phyloP scores from a whole-genome alignment of 2,113 vertebrate species.

The Motacilla alba region DNA sequence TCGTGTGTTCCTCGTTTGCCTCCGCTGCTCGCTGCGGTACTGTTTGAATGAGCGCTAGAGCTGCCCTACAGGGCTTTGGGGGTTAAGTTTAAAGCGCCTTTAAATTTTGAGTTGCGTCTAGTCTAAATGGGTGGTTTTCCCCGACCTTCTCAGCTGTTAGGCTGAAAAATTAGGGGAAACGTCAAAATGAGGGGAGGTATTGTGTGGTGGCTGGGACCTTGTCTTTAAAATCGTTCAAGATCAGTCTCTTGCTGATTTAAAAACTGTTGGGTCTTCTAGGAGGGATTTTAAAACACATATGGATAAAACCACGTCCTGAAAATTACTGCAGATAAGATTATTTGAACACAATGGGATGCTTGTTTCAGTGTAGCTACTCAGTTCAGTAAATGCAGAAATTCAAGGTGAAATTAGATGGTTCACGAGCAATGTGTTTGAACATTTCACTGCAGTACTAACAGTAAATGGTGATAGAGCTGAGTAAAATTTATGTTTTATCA shows the following conservation, averaged over 20 bases:
- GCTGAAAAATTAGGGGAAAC: neutral
- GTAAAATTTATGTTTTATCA: neutral
- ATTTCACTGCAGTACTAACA: neutral
- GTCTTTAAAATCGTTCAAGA: neutral
- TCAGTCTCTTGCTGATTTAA: neutral
- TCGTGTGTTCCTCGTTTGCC: fast-evolving
- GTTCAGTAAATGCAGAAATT: neutral
- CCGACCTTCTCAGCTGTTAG: fast-evolving
- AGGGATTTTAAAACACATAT: neutral
- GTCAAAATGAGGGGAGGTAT: neutral
- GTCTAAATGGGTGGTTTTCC: neutral
- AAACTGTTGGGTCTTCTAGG: neutral
- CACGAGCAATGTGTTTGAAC: neutral
- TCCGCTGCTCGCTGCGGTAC: fast-evolving
- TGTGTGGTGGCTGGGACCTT: neutral
- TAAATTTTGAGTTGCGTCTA: fast-evolving
- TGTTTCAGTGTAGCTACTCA: neutral
- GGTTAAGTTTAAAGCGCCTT: neutral
- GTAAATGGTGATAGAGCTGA: neutral
- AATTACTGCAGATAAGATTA: neutral
- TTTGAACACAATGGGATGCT: neutral
- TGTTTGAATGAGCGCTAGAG: neutral
- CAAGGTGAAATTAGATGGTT: neutral
- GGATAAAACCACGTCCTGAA: neutral
- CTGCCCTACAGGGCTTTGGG: fast-evolving